These are phyloP conservation scores for Catalaphyllia jardinei DNA, from an alignment of 64 coral and sea anemone species.

Conservation along the genomic window DNA sequence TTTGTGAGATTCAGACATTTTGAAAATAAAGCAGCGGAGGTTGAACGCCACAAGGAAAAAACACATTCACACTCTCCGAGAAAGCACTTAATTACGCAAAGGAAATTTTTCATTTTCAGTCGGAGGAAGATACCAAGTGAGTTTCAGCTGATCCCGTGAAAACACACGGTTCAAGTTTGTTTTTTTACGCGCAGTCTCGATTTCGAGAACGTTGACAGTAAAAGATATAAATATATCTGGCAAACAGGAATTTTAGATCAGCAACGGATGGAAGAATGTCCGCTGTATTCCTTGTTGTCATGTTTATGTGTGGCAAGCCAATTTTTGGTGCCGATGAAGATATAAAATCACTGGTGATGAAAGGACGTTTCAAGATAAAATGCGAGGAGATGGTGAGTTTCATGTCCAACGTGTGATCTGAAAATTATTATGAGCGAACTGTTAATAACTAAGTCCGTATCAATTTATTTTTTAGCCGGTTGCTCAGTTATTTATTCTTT, in stretches of 20 bases:
- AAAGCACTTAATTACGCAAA: not conserved
- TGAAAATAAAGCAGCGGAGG: slow-evolving; percentile 27
- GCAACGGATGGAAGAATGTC: not conserved
- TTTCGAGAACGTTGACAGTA: not conserved
- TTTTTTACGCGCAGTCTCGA: not conserved
- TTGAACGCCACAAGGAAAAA: not conserved
- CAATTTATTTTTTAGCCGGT: not conserved
- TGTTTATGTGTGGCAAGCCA: not conserved
- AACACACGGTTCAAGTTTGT: not conserved
- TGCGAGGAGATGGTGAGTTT: slow-evolving; percentile 26
- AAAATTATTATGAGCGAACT: not conserved
- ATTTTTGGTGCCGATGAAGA: not conserved
- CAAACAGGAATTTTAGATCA: not conserved
- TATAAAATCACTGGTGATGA: not conserved
- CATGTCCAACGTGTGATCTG: no score
- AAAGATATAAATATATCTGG: not conserved
- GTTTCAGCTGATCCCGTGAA: not conserved
- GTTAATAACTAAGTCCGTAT: not conserved
- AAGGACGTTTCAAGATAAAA: slow-evolving; percentile 16
- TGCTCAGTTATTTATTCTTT: not conserved
- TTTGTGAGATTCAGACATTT: slow-evolving; percentile 15
- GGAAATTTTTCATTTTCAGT: slow-evolving; percentile 1
- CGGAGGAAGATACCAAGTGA: not conserved
- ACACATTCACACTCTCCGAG: not conserved
- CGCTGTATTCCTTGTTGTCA: not conserved